Conservation (phyloP, 2,797 vertebrate genomes). For the Hippoglossus hippoglossus region DNA sequence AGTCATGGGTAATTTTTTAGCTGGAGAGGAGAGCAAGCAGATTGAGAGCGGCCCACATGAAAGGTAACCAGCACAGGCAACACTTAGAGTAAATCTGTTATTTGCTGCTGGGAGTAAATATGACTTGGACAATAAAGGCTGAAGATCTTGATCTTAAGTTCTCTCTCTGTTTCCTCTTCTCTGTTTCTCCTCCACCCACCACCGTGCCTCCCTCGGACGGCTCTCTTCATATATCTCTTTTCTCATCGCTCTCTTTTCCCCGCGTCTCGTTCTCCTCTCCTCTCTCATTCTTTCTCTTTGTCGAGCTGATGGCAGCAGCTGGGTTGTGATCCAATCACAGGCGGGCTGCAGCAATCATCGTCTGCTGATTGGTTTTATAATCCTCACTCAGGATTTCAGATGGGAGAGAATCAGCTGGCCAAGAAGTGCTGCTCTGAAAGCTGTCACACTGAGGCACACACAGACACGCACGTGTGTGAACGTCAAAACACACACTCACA, state of each 20-base stretch:
- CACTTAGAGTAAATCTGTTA: constrained; percentile 26
- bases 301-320: constrained; percentile 58
- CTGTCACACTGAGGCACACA: constrained; percentile 65
- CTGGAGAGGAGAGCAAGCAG: constrained; percentile 7
- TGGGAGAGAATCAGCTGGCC: constrained; percentile 78
- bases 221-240: constrained; percentile 72
- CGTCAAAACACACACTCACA: not conserved
- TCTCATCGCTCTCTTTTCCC: constrained; percentile 60
- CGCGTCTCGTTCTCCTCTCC: constrained; percentile 40
- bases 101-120: constrained; percentile 24
- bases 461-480: not conserved
- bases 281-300: constrained; percentile 59
- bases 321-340: constrained; percentile 78
- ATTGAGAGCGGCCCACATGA: constrained; percentile 14
- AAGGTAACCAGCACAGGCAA: constrained; percentile 27
- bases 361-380: constrained; percentile 85
- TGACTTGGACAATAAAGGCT: constrained; percentile 32
- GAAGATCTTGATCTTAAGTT: constrained; percentile 49
- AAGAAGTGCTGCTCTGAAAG: constrained; percentile 62
- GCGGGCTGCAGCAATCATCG: constrained; percentile 80
- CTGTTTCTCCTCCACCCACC: constrained; percentile 39
- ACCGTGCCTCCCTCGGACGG: constrained; percentile 32
- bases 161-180: constrained; percentile 23
- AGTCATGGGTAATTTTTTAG: not conserved
- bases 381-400: constrained; percentile 82